Evolutionary conservation across 2,113 vertebrate genomes (phyloP), one percentile per base, ranked within the genome.

Genomic region (Gasterosteus aculeatus): DNA sequence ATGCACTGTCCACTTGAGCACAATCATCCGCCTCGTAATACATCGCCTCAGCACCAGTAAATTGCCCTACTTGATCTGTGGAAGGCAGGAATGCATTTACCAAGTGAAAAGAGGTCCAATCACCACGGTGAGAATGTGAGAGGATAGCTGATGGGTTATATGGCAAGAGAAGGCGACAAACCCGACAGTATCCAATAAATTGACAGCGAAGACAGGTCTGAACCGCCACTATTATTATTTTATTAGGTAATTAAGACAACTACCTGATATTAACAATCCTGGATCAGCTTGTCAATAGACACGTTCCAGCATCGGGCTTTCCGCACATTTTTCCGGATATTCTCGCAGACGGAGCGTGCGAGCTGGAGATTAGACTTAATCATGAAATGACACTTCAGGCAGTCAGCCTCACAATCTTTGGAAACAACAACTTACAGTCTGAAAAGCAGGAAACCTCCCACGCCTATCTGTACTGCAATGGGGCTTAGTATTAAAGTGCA

Each of bases 21-120:
- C 81, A 91, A 84, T 88, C 78, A 84, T 82, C 84, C 72, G 62
- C 64, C 77, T 70, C 78, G 51, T 78, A 78, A 78, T 64, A 75
- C 67, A 38, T 57, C 18, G 41, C 47, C 76, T 79, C 75, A 53
- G 77, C 5, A 14, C 51, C 75, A 80, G 70, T 69, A 86, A 85
- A 89, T 89, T 81, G 84, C 76, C 5, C 80, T 22, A 29, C 81
- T 86, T 82, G 82, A 84, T 79, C 59, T 22, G 60, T 31, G 65
- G 51, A 71, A 47, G 74, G 29, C 72, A 77, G 63, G 70, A 82
- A 72, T 77, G 78, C 69, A 56, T 81, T 81, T 83, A 81, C 65
- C 38, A 64, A 79, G 77, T 66, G 72, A 67, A 81, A 82, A 81
- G 69, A 35, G 60, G 44, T 33, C 72, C 76, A 60, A 83, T 83